phyloP scores from a whole-genome alignment of 2,113 vertebrate genomes.

The Colinus virginianus region DNA sequence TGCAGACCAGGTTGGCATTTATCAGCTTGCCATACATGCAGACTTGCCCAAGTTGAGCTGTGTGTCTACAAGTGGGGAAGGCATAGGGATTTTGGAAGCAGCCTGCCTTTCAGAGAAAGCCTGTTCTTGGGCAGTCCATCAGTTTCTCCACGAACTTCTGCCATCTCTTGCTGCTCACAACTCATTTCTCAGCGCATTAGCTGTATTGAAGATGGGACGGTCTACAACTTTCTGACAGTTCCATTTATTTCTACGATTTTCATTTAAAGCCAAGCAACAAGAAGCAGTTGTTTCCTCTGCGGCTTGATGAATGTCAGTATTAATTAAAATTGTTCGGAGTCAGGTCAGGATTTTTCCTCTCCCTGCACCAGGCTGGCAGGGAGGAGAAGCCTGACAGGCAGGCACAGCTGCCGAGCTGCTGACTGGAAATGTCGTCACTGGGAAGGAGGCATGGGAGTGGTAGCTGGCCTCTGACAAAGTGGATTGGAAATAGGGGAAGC shows the following conservation, averaged over 20 bases:
- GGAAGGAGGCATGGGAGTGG: neutral
- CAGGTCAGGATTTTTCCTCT: neutral
- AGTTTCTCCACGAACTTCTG: neutral
- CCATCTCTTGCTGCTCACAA: constrained; percentile 32
- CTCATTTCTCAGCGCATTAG: constrained; percentile 27
- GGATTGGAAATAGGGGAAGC: constrained; percentile 38
- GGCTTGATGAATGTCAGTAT: constrained; percentile 73
- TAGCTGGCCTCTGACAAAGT: constrained; percentile 1
- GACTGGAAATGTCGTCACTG: constrained; percentile 51
- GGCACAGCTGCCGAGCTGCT: constrained; percentile 63
- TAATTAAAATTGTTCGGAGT: constrained; percentile 62
- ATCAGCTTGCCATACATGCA: neutral
- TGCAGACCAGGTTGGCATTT: neutral
- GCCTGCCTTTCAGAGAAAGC: neutral
- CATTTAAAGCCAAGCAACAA: constrained; percentile 52
- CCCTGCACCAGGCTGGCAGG: constrained; percentile 41
- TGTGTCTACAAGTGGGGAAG: rapidly evolving
- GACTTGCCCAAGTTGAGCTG: neutral
- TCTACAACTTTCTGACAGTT: constrained; percentile 65
- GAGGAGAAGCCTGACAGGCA: constrained; percentile 53
- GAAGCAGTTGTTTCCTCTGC: constrained; percentile 65
- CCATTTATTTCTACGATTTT: constrained; percentile 70
- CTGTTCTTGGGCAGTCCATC: neutral
- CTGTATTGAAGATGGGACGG: constrained; percentile 61
- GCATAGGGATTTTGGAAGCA: neutral